Evolutionary conservation across 1,140 invertebrate species (phyloP).

Genomic region (Acromyrmex echinatior): DNA sequence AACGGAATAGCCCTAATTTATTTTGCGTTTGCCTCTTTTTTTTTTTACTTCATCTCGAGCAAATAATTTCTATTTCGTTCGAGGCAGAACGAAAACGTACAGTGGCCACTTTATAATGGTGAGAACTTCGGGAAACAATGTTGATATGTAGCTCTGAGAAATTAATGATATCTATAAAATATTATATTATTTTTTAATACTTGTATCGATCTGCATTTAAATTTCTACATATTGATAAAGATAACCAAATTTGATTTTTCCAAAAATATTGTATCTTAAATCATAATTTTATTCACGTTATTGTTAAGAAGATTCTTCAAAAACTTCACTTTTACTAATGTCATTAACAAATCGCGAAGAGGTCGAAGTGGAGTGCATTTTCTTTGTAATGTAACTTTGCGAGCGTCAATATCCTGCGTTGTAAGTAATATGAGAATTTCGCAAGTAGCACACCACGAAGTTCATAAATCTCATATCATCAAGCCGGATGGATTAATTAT

Average conservation of each 20-base stretch:
- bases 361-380: not conserved
- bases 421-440: constrained; percentile 15
- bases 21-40: constrained; percentile 32
- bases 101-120: not conserved
- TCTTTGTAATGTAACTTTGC: not conserved
- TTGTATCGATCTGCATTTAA: not conserved
- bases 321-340: not conserved
- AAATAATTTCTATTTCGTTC: not conserved
- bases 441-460: constrained; percentile 27
- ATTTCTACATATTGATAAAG: not conserved
- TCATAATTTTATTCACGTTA: not conserved
- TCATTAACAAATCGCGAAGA: not conserved
- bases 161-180: not conserved
- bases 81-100: not conserved
- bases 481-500: constrained; percentile 77
- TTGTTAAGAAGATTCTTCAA: not conserved
- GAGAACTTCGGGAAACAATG: not conserved
- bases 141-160: not conserved
- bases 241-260: not conserved
- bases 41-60: not conserved
- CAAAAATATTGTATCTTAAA: not conserved
- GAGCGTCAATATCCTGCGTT: not conserved
- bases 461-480: constrained; percentile 75
- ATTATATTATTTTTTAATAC: not conserved
- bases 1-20: constrained; percentile 62